Base-by-base conservation (phyloP, 2,888 invertebrate genomes). In the Agapostemon virescens region DNA sequence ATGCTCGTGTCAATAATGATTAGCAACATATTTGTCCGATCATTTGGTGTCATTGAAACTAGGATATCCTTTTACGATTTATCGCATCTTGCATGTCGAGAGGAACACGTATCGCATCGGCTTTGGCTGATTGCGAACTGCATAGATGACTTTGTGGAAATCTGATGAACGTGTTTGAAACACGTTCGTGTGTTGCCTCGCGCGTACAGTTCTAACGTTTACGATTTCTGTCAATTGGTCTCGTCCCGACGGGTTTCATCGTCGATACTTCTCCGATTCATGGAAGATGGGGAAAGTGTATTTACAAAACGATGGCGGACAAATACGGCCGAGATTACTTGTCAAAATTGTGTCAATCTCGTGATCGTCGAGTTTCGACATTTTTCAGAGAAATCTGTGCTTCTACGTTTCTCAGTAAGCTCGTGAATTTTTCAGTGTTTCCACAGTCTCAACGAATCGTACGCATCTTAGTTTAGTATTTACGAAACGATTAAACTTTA, bases 341-440 rank as follows among this genome's bases (percentile, higher is more conserved):
- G 90, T 90, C 90, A 90, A 90, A 90, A 90, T 89, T 88, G 87
- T 89, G 89, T 89, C 89, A 88, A 87, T 77, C 86, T 81, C 79
- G 85, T 87, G 79, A 81, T 38, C 66, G 58, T 49, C 66, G 33
- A 68, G 23, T 76, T 64, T 76, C 67, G 80, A 75, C 85, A 89
- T 85, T 87, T 89, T 84, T 45, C 85, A 82, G 83, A 81, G 42
- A 26, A 55, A 38, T 79, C 68, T 69, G 26, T 38, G 13, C 4
- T 69, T 26, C 40, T 11, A 11, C 20, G 4, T 15, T 15, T 36
- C 52, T 36, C 17, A 5, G 9, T 13, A 4, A 15, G 23, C 55
- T 55, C 26, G 7, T 26, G 17, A 26, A 63, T 45, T 30, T 49
- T n/a, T 69, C n/a, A 23, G 1, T 15, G 13, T 3, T 52, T 23